These are phyloP conservation scores for Synergus umbraculus DNA, from an alignment of 2,888 invertebrate species.

Conservation along the genomic window DNA sequence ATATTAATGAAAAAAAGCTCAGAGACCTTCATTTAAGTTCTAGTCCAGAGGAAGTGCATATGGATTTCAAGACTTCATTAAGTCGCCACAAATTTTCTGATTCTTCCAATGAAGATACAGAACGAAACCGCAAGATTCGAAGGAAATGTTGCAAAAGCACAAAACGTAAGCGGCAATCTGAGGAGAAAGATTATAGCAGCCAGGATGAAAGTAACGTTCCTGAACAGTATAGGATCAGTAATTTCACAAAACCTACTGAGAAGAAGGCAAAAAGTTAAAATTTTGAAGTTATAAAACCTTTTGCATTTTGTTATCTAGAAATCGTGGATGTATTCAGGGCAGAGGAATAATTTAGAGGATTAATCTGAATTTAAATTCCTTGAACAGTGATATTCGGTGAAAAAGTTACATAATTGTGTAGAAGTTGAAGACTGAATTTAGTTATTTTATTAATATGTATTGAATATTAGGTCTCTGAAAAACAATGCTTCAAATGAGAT, in stretches of 20 bases:
- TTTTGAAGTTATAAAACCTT: slow-evolving; percentile 1
- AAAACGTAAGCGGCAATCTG: slow-evolving; percentile 15
- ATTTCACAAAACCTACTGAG: slow-evolving; percentile 15
- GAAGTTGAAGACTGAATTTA: slow-evolving; percentile 35
- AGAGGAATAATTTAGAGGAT: background rate
- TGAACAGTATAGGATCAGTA: slow-evolving; percentile 28
- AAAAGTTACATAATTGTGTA: background rate
- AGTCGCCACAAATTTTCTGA: background rate
- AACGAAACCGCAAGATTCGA: background rate
- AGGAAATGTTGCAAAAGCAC: background rate
- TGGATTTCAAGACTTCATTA: background rate
- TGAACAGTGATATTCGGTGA: background rate
- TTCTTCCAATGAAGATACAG: background rate
- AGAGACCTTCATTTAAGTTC: background rate
- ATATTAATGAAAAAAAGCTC: background rate
- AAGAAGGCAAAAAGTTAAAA: slow-evolving; percentile 25
- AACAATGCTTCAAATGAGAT: background rate
- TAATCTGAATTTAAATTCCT: slow-evolving; percentile 9
- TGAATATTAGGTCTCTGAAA: background rate
- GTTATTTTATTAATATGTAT: background rate
- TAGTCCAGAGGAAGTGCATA: slow-evolving; percentile 15
- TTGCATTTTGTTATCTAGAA: slow-evolving; percentile 5
- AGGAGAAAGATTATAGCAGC: slow-evolving; percentile 22
- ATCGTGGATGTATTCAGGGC: background rate
- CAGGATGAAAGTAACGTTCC: slow-evolving; percentile 29